Base-by-base conservation (phyloP, 2,888 invertebrate genomes). In the Stenichneumon culpator region DNA sequence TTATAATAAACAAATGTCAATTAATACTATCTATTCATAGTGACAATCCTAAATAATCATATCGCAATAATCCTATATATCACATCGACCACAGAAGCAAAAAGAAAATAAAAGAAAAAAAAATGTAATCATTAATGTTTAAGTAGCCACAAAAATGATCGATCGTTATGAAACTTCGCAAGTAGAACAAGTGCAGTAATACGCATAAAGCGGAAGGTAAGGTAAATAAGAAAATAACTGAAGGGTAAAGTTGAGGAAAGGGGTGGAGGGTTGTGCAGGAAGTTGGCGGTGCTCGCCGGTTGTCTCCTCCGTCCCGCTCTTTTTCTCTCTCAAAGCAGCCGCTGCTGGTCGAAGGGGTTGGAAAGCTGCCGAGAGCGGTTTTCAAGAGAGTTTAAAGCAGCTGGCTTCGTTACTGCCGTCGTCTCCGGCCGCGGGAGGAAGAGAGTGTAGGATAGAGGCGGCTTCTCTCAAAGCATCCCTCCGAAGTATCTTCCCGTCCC, bases 381-480 rank as follows among this genome's bases (percentile, higher is more conserved):
- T 81, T 81, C 74, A 81, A 75, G 68, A 81, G 81, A 81, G 67
- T 73, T 74, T 69, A 74, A 81, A 63, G 68, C 74, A 69, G 67
- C 73, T 73, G 57, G 68, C 74, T 81, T 81, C 81, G 81, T 81
- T 81, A 81, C 47, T 25, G 63, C 63, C 25, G 32, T n/a, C 28
- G 11, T 25, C 36, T 47, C 54, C 54, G 44, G 57, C 14, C 32
- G 28, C 65, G 16, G 50, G 57, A 32, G 68, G 52, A 50, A 28
- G 19, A 73, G 39, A 68, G 54, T 47, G 36, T 14, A 52, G 52
- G 19, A 25, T 54, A 44, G 74, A 54, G 54, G 81, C 81, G 81
- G 81, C 81, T 74, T 69, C 36, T 54, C n/a, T 74, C 81, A 81
- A 81, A 81, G 81, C 81, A 68, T 32, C 63, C 67, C 60, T 63